Evolutionary conservation across 2,888 invertebrate genomes (phyloP).

Genomic region (Carabus problematicus): DNA sequence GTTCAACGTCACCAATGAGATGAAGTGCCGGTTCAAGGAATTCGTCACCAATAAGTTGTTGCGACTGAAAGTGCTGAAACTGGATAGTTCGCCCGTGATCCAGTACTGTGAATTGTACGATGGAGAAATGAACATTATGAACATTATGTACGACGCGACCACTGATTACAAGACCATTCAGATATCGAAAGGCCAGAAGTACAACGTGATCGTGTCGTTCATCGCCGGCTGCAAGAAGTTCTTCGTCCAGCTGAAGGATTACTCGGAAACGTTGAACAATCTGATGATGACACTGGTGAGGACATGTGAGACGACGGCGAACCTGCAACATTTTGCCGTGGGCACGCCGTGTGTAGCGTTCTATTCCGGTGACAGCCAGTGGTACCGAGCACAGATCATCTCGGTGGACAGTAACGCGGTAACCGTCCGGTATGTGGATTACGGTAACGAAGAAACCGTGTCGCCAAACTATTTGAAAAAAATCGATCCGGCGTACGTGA

Average conservation of each 20-base stretch:
- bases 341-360: conserved; percentile 80
- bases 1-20: conserved; percentile 62
- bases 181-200: conserved; percentile 55
- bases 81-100: conserved; percentile 74
- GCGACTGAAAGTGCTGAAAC: conserved; percentile 70
- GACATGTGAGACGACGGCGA: conserved; percentile 59
- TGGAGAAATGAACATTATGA: conserved; percentile 53
- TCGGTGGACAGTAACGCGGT: conserved; percentile 54
- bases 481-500: conserved; percentile 70
- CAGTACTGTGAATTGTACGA: conserved; percentile 78
- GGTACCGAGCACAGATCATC: conserved; percentile 88
- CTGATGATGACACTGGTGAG: conserved; percentile 73
- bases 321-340: conserved; percentile 56
- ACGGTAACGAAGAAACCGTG: conserved; percentile 90
- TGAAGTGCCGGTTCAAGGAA: conserved; percentile 76
- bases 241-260: conserved; percentile 73
- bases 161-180: conserved; percentile 49
- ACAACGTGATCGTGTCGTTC: conserved; percentile 68
- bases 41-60: conserved; percentile 70
- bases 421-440: conserved; percentile 88
- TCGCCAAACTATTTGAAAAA: conserved; percentile 65
- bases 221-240: conserved; percentile 76
- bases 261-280: conserved; percentile 66
- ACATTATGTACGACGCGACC: conserved; percentile 46
- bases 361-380: conserved; percentile 80